Evolutionary conservation across 2,888 invertebrate species (phyloP).

Genomic region (Himalopsyche anomala): DNA sequence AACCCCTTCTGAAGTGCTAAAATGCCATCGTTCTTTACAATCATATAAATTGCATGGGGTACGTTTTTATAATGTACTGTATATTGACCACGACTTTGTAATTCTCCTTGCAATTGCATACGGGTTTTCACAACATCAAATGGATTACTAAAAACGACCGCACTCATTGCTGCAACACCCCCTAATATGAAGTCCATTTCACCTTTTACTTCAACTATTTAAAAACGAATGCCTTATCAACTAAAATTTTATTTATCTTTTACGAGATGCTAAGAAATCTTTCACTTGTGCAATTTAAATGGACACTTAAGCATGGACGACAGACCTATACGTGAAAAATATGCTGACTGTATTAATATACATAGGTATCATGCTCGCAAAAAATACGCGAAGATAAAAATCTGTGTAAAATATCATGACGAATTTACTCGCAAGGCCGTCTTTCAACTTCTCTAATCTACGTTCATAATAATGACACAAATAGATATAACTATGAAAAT

Average conservation of each 20-base stretch:
- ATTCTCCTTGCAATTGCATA: constrained; percentile 83
- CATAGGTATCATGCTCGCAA: not conserved
- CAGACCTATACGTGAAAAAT: not conserved
- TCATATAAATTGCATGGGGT: constrained; percentile 80
- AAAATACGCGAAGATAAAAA: constrained; percentile 29
- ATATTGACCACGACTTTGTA: constrained; percentile 78
- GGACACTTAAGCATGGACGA: not conserved
- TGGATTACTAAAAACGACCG: constrained; percentile 82
- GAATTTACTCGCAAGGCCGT: not conserved
- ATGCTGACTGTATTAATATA: not conserved
- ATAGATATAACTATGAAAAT: constrained; percentile 9
- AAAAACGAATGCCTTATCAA: not conserved
- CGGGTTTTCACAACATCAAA: constrained; percentile 84
- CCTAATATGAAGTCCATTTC: constrained; percentile 79
- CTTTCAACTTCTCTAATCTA: not conserved
- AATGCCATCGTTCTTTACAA: constrained; percentile 81
- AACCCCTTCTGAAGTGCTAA: constrained; percentile 80
- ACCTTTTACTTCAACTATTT: not conserved
- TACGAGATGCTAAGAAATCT: not conserved
- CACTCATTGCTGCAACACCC: constrained; percentile 79
- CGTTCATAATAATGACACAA: not conserved
- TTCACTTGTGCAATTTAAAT: not conserved
- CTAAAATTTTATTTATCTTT: not conserved
- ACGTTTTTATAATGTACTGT: constrained; percentile 79
- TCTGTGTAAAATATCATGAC: not conserved